Conservation (phyloP, 2,113 vertebrate species). For the Stomatorhinus ivindoensis region DNA sequence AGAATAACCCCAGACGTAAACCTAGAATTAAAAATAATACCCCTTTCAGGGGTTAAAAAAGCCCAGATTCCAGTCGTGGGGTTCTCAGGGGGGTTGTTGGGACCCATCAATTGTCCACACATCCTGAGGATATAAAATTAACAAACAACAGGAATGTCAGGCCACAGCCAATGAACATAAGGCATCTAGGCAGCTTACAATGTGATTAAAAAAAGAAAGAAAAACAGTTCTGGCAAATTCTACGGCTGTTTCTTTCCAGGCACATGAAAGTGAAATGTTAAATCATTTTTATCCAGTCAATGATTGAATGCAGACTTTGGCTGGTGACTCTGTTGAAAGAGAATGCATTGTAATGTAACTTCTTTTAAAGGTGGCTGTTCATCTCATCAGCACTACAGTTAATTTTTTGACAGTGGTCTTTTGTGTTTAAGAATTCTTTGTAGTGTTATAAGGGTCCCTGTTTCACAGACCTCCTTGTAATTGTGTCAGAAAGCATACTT, state of each 20-base stretch:
- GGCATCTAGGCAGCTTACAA: constrained; percentile 17
- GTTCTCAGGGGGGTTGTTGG: constrained; percentile 56
- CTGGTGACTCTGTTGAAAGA: constrained; percentile 25
- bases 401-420: not conserved
- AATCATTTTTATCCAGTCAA: constrained; percentile 5
- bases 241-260: not conserved
- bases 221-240: constrained; percentile 9
- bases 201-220: constrained; percentile 18
- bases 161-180: constrained; percentile 36
- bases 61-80: constrained; percentile 14
- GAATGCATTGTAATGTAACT: constrained; percentile 3
- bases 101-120: constrained; percentile 36
- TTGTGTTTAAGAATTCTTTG: not conserved
- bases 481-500: not conserved
- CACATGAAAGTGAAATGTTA: not conserved
- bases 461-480: not conserved
- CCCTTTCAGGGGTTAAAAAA: not conserved
- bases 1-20: constrained; percentile 15
- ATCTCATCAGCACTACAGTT: not conserved
- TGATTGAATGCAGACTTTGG: constrained; percentile 11
- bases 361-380: not conserved
- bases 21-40: constrained; percentile 11
- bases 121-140: constrained; percentile 46
- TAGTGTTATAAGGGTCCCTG: not conserved
- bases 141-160: constrained; percentile 35